phyloP scores from a whole-genome alignment of 2,888 invertebrate species.

The Ceraclea dissimilis region DNA sequence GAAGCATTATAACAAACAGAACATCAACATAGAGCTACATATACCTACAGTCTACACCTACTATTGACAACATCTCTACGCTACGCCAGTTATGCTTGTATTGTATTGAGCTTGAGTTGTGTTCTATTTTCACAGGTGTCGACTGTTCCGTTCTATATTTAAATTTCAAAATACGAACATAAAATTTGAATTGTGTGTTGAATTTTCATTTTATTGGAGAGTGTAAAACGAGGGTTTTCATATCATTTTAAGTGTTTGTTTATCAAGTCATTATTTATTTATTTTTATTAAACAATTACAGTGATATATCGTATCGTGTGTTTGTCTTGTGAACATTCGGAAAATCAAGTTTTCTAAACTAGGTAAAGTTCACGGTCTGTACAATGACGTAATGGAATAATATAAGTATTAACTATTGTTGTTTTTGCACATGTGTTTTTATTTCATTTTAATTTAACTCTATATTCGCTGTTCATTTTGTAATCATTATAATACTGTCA shows the following conservation, averaged over 20 bases:
- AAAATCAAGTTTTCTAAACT: constrained; percentile 2
- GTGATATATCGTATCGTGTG: too few relatives aligned
- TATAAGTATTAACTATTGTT: not conserved
- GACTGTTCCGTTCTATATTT: constrained; percentile 4
- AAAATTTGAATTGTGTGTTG: not conserved
- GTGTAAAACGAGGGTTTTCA: not conserved
- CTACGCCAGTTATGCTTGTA: not conserved
- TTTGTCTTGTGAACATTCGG: not conserved
- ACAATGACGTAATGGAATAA: not conserved
- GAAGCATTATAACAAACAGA: too few relatives aligned
- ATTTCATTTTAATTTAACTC: too few relatives aligned
- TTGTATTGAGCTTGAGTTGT: not conserved
- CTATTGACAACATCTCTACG: too few relatives aligned
- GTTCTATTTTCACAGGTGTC: constrained; percentile 13
- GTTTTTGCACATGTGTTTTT: not conserved
- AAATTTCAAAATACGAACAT: not conserved
- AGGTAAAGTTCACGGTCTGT: not conserved
- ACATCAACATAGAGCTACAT: too few relatives aligned
- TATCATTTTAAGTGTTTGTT: not conserved
- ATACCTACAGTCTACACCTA: too few relatives aligned
- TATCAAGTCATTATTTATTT: not conserved
- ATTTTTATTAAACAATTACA: too few relatives aligned
- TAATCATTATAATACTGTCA: too few relatives aligned
- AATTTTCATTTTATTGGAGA: not conserved
- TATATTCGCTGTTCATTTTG: too few relatives aligned